phyloP scores from a whole-genome alignment of 2,888 invertebrate species.

The Drymonia ruficornis region DNA sequence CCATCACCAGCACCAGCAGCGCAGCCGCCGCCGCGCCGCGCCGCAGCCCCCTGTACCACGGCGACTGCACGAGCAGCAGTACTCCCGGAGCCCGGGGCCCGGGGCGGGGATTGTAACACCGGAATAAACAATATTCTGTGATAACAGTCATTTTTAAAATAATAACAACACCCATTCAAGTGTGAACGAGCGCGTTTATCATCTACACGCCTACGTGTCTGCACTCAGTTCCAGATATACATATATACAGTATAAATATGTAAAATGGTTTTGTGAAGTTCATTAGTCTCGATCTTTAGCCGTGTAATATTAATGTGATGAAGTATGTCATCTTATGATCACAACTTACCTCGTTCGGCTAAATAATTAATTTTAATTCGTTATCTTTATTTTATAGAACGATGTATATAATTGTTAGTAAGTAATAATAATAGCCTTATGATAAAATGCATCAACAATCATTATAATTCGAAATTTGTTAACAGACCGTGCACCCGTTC shows the following conservation, averaged over 20 bases:
- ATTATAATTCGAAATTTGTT: conserved; percentile 15
- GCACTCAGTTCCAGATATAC: conserved; percentile 12
- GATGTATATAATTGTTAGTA: background rate
- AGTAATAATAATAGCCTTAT: background rate
- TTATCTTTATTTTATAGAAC: background rate
- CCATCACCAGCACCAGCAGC: too few species aligned
- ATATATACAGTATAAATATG: conserved; percentile 4
- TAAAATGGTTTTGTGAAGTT: background rate
- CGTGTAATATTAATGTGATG: too few species aligned
- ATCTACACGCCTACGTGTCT: conserved; percentile 16
- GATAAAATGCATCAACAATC: conserved; percentile 31
- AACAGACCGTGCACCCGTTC: conserved; percentile 9
- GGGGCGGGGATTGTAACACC: too few species aligned
- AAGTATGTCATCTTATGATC: conserved; percentile 12
- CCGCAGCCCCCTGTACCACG: too few species aligned
- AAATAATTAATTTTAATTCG: conserved; percentile 2
- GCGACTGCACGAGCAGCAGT: too few species aligned
- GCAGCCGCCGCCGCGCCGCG: too few species aligned
- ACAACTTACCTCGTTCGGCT: conserved; percentile 9
- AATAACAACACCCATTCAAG: background rate
- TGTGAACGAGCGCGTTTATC: background rate
- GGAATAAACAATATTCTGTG: too few species aligned
- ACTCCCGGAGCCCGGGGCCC: too few species aligned
- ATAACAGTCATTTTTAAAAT: background rate
- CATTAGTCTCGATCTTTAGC: background rate